Percentiles rank a stretch among this genome's conserved stretches.
These are phyloP conservation scores for Eupithecia subfuscata DNA, from an alignment of 2,888 invertebrate genomes.

Conservation along the genomic window DNA sequence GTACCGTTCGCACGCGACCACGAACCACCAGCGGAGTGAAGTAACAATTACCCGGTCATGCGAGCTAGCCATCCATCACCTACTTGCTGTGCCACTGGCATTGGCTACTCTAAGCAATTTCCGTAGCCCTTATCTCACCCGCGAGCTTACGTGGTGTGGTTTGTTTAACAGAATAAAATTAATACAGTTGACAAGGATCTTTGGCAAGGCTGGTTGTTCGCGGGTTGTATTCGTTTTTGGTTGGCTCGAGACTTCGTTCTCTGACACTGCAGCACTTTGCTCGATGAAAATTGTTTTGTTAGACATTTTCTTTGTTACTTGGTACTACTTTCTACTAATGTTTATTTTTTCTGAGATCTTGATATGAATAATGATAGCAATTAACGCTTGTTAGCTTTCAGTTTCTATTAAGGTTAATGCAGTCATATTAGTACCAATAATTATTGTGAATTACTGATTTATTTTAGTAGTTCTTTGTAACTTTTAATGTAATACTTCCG, in stretches of 20 bases:
- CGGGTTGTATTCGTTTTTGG: conserved; percentile 26
- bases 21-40: conserved; percentile 56
- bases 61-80: conserved; percentile 80
- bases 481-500: no score
- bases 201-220: conserved; percentile 57
- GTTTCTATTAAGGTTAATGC: no score
- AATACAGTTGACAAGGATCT: conserved; percentile 64
- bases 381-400: no score
- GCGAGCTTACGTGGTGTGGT: conserved; percentile 69
- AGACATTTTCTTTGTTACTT: not conserved
- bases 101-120: conserved; percentile 80
- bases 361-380: not conserved
- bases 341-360: not conserved
- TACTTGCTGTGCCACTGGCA: conserved; percentile 72
- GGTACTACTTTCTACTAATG: not conserved
- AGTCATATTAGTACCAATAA: no score
- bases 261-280: conserved; percentile 19
- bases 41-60: conserved; percentile 83
- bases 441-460: no score
- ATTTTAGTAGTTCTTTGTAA: no score
- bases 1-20: conserved; percentile 62
- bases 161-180: conserved; percentile 77
- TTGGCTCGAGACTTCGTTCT: conserved; percentile 15
- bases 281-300: conserved; percentile 17
- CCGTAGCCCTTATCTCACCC: conserved; percentile 77